Evolutionary conservation across 2,113 vertebrate genomes (phyloP).

Genomic region (Sebastes schlegelii): DNA sequence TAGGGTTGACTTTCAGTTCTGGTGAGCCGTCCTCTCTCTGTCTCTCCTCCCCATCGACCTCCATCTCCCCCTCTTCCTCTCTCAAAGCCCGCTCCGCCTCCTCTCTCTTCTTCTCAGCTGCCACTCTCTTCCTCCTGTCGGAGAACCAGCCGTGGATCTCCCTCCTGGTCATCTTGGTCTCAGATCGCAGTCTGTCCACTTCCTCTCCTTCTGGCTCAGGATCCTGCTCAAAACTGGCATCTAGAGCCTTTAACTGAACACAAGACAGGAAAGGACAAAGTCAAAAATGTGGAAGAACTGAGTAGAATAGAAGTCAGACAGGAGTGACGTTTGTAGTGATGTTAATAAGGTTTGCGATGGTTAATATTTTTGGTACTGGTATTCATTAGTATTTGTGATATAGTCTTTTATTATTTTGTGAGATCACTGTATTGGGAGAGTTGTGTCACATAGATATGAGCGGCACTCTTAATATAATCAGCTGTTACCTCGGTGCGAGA

Average conservation of each 20-base stretch:
- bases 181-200: constrained; percentile 90
- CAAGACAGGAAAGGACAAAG: background rate
- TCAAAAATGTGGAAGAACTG: background rate
- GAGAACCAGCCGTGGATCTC: constrained; percentile 98
- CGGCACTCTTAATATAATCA: too few relatives aligned
- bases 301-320: background rate
- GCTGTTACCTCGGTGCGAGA: too few relatives aligned
- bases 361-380: too few relatives aligned
- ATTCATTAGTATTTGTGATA: too few relatives aligned
- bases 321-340: too few relatives aligned
- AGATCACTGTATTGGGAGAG: too few relatives aligned
- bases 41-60: constrained; percentile 77
- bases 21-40: constrained; percentile 83
- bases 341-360: too few relatives aligned
- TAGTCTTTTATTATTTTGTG: too few relatives aligned
- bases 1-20: constrained; percentile 94
- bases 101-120: constrained; percentile 86
- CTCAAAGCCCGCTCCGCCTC: constrained; percentile 76
- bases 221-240: constrained; percentile 91
- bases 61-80: constrained; percentile 76
- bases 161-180: constrained; percentile 98
- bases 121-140: constrained; percentile 88
- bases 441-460: too few relatives aligned
- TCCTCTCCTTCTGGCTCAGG: constrained; percentile 90
- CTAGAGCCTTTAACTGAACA: constrained; percentile 83